A percentile compares a stretch with the other conserved stretches of the same genome.
Conservation (phyloP, 2,888 invertebrate genomes). For the Acanthosoma haemorrhoidale region DNA sequence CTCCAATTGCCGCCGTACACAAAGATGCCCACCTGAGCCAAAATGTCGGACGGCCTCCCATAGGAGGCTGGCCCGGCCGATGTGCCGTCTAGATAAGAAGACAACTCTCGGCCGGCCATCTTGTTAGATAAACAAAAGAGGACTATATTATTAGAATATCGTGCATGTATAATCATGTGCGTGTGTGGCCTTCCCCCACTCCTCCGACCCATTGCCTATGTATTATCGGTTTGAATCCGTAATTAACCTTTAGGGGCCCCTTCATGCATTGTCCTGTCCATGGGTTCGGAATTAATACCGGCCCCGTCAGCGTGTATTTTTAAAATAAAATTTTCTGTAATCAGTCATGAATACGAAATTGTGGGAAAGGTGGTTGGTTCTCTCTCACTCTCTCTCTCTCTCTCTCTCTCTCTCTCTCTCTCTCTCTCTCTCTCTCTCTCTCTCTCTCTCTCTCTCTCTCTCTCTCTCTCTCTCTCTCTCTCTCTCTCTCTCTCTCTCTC, state of each 20-base stretch:
- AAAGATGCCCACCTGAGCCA: no score
- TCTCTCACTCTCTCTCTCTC: no score
- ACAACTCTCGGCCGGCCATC: conserved; percentile 18
- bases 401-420: no score
- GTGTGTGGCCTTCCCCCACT: conserved; percentile 23
- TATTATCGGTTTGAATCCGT: not conserved
- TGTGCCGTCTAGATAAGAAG: conserved; percentile 10
- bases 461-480: no score
- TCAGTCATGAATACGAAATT: conserved; percentile 26
- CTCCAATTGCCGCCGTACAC: no score
- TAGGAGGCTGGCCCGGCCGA: no score
- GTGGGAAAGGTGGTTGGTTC: conserved; percentile 16
- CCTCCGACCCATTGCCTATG: conserved; percentile 21
- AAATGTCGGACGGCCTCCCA: no score
- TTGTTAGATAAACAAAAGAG: conserved; percentile 27
- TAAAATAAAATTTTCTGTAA: conserved; percentile 12
- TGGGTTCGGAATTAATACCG: not conserved
- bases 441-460: no score
- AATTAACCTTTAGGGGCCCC: not conserved
- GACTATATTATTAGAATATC: not conserved
- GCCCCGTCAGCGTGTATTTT: not conserved
- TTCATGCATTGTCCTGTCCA: not conserved
- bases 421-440: no score
- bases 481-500: no score
- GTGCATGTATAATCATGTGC: not conserved